Evolutionary conservation across 2,888 invertebrate genomes (phyloP).

Genomic region (Epirrhoe tristata): DNA sequence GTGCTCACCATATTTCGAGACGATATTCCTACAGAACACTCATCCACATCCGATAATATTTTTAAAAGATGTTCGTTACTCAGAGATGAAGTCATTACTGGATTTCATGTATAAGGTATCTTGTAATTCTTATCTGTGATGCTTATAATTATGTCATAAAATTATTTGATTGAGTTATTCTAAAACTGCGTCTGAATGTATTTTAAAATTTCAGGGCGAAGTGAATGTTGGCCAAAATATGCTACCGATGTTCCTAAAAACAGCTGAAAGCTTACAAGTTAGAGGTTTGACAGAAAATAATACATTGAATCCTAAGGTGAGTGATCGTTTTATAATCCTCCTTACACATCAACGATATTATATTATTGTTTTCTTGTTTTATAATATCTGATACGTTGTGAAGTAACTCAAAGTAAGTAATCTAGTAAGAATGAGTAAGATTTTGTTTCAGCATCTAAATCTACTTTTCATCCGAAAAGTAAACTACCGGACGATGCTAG

Average conservation of each 20-base stretch:
- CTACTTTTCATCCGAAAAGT: not conserved
- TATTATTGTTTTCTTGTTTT: not conserved
- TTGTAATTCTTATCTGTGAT: slow-evolving; percentile 19
- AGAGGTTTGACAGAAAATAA: slow-evolving; percentile 95
- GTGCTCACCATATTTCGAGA: slow-evolving; percentile 97
- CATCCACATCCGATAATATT: slow-evolving; percentile 97
- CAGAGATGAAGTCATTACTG: slow-evolving; percentile 95
- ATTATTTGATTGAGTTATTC: slow-evolving; percentile 4
- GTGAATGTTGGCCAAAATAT: slow-evolving; percentile 96
- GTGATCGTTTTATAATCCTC: slow-evolving; percentile 21
- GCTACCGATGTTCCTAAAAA: slow-evolving; percentile 95
- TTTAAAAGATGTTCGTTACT: slow-evolving; percentile 95
- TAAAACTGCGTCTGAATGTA: slow-evolving; percentile 7
- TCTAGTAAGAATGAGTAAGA: not conserved
- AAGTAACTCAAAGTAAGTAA: not conserved
- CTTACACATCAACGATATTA: not conserved
- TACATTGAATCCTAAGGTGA: slow-evolving; percentile 86
- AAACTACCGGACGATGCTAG: not conserved
- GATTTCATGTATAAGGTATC: slow-evolving; percentile 96
- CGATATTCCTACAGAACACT: slow-evolving; percentile 94
- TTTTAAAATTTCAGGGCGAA: slow-evolving; percentile 85
- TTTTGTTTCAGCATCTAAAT: not conserved
- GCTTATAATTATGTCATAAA: slow-evolving; percentile 15
- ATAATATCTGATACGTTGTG: not conserved
- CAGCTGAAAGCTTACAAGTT: slow-evolving; percentile 95